phyloP scores from a whole-genome alignment of 2,888 invertebrate species.

The Hydroisotoma schaefferi region DNA sequence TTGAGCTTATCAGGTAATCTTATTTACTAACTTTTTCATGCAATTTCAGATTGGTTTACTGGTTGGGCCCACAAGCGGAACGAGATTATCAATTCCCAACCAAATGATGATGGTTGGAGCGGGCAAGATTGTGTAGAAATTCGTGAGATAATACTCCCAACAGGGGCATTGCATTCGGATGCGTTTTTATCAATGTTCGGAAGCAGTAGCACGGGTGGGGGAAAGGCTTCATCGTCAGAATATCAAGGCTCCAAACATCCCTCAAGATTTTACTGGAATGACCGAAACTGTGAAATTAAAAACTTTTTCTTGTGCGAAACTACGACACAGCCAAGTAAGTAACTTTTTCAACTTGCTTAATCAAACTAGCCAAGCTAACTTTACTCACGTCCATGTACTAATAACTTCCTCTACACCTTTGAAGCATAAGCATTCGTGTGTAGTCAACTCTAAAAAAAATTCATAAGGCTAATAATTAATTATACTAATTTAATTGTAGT shows the following conservation, averaged over 20 bases:
- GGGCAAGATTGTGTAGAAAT: conserved; percentile 54
- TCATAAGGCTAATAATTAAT: too few relatives aligned
- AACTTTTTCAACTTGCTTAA: neutral
- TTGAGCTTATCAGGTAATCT: too few relatives aligned
- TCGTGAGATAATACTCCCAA: conserved; percentile 40
- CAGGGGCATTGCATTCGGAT: conserved; percentile 11
- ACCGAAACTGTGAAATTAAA: conserved; percentile 46
- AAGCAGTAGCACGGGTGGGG: neutral
- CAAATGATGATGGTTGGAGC: conserved; percentile 53
- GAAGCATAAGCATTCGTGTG: too few relatives aligned
- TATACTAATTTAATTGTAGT: too few relatives aligned
- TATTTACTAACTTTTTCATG: too few relatives aligned
- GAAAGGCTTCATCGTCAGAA: conserved; percentile 9
- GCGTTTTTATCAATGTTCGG: conserved; percentile 1
- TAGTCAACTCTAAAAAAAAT: too few relatives aligned
- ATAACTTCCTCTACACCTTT: too few relatives aligned
- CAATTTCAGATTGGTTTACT: conserved; percentile 54
- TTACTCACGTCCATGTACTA: too few relatives aligned
- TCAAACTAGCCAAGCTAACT: too few relatives aligned
- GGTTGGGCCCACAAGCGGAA: conserved; percentile 51
- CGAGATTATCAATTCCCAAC: conserved; percentile 50
- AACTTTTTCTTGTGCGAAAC: conserved; percentile 48
- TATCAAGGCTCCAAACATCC: conserved; percentile 7
- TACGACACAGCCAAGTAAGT: conserved; percentile 44
- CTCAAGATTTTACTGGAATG: conserved; percentile 47